phyloP scores from a whole-genome alignment of 2,888 invertebrate species.

The Torymus texanus region DNA sequence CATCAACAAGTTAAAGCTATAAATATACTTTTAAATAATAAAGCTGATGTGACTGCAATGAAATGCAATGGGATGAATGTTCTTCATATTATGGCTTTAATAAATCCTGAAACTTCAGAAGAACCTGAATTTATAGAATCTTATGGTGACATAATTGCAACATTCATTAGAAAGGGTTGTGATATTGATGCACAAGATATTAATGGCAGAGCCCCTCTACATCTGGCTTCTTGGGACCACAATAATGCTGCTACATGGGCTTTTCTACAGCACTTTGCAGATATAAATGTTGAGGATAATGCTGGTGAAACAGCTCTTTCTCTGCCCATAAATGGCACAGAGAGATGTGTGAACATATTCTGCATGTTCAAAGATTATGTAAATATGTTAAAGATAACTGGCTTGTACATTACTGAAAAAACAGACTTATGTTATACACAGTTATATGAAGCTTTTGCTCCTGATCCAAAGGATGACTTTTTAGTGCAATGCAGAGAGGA shows the following conservation, averaged over 20 bases:
- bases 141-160: slow-evolving; percentile 31
- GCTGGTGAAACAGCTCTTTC: slow-evolving; percentile 33
- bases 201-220: slow-evolving; percentile 44
- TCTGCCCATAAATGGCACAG: slow-evolving; percentile 33
- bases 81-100: slow-evolving; percentile 47
- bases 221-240: slow-evolving; percentile 40
- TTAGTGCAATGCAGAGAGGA: slow-evolving; percentile 41
- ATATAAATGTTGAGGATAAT: slow-evolving; percentile 47
- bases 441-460: slow-evolving; percentile 5
- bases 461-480: slow-evolving; percentile 36
- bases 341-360: slow-evolving; percentile 23
- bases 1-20: slow-evolving; percentile 32
- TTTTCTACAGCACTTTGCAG: slow-evolving; percentile 39
- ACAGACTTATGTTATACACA: slow-evolving; percentile 3
- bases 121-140: slow-evolving; percentile 43
- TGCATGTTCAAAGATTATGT: slow-evolving; percentile 37
- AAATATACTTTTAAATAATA: slow-evolving; percentile 24
- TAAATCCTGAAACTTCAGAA: slow-evolving; percentile 38
- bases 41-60: slow-evolving; percentile 36
- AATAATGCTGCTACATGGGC: slow-evolving; percentile 41
- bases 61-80: slow-evolving; percentile 38
- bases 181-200: slow-evolving; percentile 47
- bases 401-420: slow-evolving; percentile 38
- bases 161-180: slow-evolving; percentile 20
- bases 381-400: slow-evolving; percentile 36